Conservation (phyloP, 2,113 vertebrate genomes). For the Ictalurus furcatus region DNA sequence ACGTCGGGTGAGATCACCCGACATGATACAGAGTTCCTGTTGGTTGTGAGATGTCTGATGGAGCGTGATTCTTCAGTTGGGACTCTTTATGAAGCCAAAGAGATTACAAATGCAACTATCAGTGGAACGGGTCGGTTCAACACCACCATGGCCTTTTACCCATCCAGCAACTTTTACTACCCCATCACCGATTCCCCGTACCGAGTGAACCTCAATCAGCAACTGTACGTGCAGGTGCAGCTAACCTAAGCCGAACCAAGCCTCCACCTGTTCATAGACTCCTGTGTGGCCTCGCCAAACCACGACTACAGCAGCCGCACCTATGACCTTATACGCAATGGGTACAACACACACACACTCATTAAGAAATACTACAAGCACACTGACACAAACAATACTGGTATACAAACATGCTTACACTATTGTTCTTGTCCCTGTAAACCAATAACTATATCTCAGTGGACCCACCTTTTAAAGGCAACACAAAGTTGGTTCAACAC, state of each 20-base stretch:
- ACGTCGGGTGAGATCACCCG: constrained; percentile 40
- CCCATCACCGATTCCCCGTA: constrained; percentile 71
- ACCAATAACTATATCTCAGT: no score
- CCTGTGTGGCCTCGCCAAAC: constrained; percentile 75
- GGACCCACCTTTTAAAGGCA: no score
- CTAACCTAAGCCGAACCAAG: constrained; percentile 62
- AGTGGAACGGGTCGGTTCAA: constrained; percentile 73
- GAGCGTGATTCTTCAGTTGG: constrained; percentile 75
- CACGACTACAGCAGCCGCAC: constrained; percentile 65
- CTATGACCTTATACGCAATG: constrained; percentile 77
- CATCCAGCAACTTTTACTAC: constrained; percentile 67
- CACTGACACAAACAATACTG: background rate
- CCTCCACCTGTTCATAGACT: constrained; percentile 78
- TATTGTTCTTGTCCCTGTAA: background rate
- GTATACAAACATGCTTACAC: background rate
- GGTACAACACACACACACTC: constrained; percentile 63
- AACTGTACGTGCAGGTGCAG: constrained; percentile 67
- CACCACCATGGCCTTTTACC: constrained; percentile 78
- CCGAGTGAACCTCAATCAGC: constrained; percentile 74
- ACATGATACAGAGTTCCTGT: background rate
- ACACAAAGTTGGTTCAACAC: background rate
- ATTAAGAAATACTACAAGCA: background rate
- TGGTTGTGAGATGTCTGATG: constrained; percentile 72
- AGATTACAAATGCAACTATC: constrained; percentile 57
- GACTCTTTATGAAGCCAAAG: constrained; percentile 70